phyloP scores from a whole-genome alignment of 2,113 vertebrate genomes.

The Daubentonia madagascariensis region DNA sequence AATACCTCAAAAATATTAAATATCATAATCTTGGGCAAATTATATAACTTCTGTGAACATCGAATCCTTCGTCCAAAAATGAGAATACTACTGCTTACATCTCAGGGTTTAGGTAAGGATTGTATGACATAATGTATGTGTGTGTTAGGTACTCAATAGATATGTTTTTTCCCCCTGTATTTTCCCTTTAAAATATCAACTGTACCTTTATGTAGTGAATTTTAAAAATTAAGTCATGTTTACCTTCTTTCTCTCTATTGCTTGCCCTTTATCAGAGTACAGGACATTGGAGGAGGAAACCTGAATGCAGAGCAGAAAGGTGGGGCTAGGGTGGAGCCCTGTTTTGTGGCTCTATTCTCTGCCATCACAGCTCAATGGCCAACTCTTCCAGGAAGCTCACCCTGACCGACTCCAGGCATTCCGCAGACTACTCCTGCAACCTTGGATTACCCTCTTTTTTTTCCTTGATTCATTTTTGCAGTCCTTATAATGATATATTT shows the following conservation, averaged over 20 bases:
- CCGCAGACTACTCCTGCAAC: background rate
- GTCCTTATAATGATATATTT: background rate
- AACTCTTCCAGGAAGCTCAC: background rate
- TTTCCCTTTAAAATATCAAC: background rate
- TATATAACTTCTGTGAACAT: background rate
- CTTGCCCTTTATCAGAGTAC: background rate
- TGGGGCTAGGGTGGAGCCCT: background rate
- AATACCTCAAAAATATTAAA: background rate
- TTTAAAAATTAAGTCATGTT: background rate
- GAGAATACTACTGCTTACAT: background rate
- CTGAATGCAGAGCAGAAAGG: background rate
- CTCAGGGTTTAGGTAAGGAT: background rate
- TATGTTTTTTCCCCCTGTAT: rapidly evolving
- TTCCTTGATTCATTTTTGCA: background rate
- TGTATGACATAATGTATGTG: background rate
- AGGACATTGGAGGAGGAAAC: background rate
- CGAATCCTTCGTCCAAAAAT: background rate
- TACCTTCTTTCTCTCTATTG: background rate
- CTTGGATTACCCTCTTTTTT: background rate
- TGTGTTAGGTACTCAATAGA: background rate
- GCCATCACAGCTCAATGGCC: background rate
- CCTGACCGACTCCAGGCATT: background rate
- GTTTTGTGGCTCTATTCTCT: background rate
- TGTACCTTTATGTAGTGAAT: background rate
- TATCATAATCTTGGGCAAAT: background rate